phyloP scores from a whole-genome alignment of 2,797 vertebrate species.

The Acipenser ruthenus region DNA sequence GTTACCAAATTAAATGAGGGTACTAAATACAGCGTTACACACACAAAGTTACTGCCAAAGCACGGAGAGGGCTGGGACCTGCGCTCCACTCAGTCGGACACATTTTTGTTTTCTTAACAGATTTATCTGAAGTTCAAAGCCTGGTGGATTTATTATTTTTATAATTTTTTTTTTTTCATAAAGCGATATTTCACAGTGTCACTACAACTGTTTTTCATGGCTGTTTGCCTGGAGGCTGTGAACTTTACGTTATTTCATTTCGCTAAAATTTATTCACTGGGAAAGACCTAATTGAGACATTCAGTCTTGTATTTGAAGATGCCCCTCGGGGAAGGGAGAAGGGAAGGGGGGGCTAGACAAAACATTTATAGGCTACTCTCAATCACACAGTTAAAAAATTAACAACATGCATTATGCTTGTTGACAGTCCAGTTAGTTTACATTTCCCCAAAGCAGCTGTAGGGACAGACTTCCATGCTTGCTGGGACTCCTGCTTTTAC shows the following conservation, averaged over 20 bases:
- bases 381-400: too few relatives aligned
- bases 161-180: conserved; percentile 46
- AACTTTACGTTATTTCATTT: conserved; percentile 47
- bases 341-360: too few relatives aligned
- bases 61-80: conserved; percentile 32
- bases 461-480: too few relatives aligned
- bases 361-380: too few relatives aligned
- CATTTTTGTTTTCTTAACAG: conserved; percentile 38
- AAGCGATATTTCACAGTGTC: conserved; percentile 50
- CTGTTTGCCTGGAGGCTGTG: conserved; percentile 42
- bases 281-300: conserved; percentile 24
- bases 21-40: conserved; percentile 40
- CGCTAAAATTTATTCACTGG: conserved; percentile 37
- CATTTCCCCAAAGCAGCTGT: too few relatives aligned
- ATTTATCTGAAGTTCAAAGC: conserved; percentile 37
- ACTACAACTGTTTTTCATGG: conserved; percentile 46
- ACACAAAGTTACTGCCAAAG: conserved; percentile 37
- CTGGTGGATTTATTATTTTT: conserved; percentile 35
- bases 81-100: conserved; percentile 34
- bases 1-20: conserved; percentile 54
- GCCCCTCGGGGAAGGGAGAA: background rate
- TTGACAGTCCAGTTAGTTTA: too few relatives aligned
- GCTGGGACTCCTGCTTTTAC: too few relatives aligned
- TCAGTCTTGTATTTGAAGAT: background rate
- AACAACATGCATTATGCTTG: too few relatives aligned